Conservation (phyloP, 2,888 invertebrate species). For the Melanchra persicariae region DNA sequence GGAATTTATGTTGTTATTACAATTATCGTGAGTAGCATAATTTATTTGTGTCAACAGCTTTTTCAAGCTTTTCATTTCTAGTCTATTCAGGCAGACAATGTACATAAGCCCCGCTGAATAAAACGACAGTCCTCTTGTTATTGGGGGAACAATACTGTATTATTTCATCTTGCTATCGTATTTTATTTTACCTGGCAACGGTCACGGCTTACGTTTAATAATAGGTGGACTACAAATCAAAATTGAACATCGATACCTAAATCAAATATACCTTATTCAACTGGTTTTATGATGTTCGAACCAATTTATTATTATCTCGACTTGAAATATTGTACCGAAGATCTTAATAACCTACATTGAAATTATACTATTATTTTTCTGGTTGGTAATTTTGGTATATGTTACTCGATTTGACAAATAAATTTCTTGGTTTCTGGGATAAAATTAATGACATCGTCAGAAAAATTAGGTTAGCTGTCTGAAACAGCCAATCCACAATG, state of each 20-base stretch:
- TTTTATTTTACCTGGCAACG: slow-evolving; percentile 5
- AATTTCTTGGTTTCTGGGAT: background rate
- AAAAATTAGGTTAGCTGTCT: too few species aligned
- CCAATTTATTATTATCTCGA: slow-evolving; percentile 14
- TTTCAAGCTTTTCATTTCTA: background rate
- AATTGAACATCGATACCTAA: slow-evolving; percentile 26
- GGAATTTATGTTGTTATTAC: slow-evolving; percentile 63
- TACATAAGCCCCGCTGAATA: slow-evolving; percentile 14
- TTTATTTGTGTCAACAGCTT: slow-evolving; percentile 24
- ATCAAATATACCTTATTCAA: slow-evolving; percentile 28
- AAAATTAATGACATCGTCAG: background rate
- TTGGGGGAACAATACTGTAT: slow-evolving; percentile 8
- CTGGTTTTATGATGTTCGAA: slow-evolving; percentile 18
- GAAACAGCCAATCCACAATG: background rate
- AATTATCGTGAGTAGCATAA: slow-evolving; percentile 24
- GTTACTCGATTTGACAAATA: background rate
- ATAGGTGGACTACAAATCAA: slow-evolving; percentile 37
- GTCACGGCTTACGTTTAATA: slow-evolving; percentile 8
- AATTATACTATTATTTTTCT: slow-evolving; percentile 8
- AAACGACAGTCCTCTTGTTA: background rate
- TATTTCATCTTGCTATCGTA: slow-evolving; percentile 6
- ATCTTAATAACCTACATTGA: slow-evolving; percentile 22
- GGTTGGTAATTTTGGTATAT: background rate
- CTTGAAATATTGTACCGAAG: slow-evolving; percentile 21
- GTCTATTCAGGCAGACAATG: slow-evolving; percentile 8